Evolutionary conservation across 2,888 invertebrate genomes (phyloP), one percentile per base, ranked within the genome.

Genomic region (Phaonia tiefii): DNA sequence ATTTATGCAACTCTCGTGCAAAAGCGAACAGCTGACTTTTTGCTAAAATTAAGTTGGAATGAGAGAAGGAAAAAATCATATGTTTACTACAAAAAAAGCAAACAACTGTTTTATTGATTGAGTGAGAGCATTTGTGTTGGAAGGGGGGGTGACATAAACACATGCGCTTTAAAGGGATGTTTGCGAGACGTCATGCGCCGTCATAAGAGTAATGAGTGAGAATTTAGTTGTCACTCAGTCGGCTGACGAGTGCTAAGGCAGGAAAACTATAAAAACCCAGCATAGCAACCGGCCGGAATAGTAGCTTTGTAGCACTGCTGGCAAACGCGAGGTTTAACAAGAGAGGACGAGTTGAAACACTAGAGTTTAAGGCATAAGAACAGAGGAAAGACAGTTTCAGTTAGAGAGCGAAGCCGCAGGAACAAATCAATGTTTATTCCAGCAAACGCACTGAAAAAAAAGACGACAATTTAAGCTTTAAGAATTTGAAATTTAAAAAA

Each of bases 251-350:
- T 69, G 31, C 20, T 31, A 54, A 17, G 63, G 42, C 8, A 86
- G 54, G 85, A 87, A 88, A 84, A 71, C 86, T 89, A 89, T 89
- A 89, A 90, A 90, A 86, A 83, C 86, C 69, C 58, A 80, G 84
- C 73, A 84, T 84, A 85, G 86, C 84, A 85, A 89, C 90, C 90
- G 89, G 91, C 90, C 89, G 90, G 86, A 87, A 89, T 87, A 90
- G 90, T 90, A 89, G 90, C 89, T 89, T 89, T 88, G 87, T 86
- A 89, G 88, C 88, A 89, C 86, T 89, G 89, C 87, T 87, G 86
- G 44, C 44, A 86, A 84, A 85, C 56, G 63, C 51, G 78, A 67
- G 63, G 22, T 51, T 37, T 54, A 67, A 54, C 65, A 65, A 37
- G 65, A 15, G 31, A 20, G 54, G 56, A 17, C 44, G 54, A 58